These are phyloP conservation scores for Pollimyrus isidori DNA, from an alignment of 2,113 vertebrate genomes.

Conservation along the genomic window DNA sequence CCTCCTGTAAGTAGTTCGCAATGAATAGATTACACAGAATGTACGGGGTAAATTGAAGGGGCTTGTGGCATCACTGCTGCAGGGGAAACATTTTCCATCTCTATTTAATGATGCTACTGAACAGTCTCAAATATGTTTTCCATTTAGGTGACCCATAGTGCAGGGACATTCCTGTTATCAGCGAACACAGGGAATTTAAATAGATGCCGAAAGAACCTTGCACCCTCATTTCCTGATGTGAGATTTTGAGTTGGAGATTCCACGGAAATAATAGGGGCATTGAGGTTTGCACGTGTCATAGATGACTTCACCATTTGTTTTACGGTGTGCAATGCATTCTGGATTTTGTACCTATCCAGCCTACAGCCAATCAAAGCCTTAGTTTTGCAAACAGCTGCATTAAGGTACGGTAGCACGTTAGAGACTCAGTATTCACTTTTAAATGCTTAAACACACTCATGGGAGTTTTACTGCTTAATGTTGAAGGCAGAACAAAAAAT, in stretches of 20 bases:
- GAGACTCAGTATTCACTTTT: not conserved
- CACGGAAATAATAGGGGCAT: not conserved
- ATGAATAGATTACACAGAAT: not conserved
- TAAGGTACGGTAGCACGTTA: not conserved
- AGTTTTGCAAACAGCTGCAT: not conserved
- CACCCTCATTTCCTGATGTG: not conserved
- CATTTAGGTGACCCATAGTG: not conserved
- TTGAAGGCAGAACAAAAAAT: not conserved
- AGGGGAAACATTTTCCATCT: not conserved
- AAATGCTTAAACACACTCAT: not conserved
- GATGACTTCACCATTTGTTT: not conserved
- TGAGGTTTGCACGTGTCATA: not conserved
- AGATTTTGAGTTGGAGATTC: not conserved
- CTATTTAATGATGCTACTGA: not conserved
- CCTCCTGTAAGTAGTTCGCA: not conserved
- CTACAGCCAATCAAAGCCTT: not conserved
- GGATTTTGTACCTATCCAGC: not conserved
- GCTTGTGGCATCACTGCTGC: not conserved
- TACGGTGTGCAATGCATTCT: not conserved
- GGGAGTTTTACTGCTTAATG: too few species aligned
- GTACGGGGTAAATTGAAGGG: not conserved
- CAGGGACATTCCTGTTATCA: not conserved
- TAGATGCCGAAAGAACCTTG: not conserved
- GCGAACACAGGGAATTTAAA: not conserved
- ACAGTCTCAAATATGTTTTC: not conserved